phyloP scores from a whole-genome alignment of 2,797 vertebrate genomes.

The Carduelis carduelis region DNA sequence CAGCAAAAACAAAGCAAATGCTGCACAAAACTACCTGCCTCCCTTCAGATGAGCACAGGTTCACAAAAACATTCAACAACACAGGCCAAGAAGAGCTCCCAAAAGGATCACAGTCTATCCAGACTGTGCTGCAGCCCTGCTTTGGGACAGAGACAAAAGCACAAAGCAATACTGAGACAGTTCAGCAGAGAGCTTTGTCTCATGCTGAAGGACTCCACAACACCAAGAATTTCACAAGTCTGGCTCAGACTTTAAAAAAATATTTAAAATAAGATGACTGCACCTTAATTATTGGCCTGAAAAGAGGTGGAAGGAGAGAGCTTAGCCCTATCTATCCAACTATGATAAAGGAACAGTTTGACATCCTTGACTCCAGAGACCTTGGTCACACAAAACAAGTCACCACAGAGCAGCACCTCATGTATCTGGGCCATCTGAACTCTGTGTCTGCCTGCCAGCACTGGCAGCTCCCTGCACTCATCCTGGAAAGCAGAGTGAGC shows the following conservation, averaged over 20 bases:
- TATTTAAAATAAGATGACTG: background rate
- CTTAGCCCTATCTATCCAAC: background rate
- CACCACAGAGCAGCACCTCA: background rate
- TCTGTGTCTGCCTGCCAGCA: background rate
- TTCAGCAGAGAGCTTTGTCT: background rate
- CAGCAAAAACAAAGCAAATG: background rate
- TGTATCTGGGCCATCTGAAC: background rate
- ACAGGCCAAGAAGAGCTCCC: background rate
- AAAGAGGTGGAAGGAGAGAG: background rate
- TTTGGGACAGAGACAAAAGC: background rate
- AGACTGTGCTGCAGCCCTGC: background rate
- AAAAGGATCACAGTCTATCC: background rate
- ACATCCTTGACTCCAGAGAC: constrained; percentile 28
- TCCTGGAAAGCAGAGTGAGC: background rate
- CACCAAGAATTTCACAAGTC: background rate
- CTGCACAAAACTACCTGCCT: background rate
- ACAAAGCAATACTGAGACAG: background rate
- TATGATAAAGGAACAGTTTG: background rate
- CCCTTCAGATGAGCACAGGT: background rate
- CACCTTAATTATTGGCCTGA: background rate
- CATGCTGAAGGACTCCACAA: background rate
- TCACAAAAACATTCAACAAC: background rate
- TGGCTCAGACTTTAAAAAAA: background rate
- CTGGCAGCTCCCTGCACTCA: background rate
- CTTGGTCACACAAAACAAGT: background rate